A percentile compares a stretch with the other conserved stretches of the same genome.
phyloP scores from a whole-genome alignment of 92 coral and sea anemone species.

The Parazoanthus swiftii region DNA sequence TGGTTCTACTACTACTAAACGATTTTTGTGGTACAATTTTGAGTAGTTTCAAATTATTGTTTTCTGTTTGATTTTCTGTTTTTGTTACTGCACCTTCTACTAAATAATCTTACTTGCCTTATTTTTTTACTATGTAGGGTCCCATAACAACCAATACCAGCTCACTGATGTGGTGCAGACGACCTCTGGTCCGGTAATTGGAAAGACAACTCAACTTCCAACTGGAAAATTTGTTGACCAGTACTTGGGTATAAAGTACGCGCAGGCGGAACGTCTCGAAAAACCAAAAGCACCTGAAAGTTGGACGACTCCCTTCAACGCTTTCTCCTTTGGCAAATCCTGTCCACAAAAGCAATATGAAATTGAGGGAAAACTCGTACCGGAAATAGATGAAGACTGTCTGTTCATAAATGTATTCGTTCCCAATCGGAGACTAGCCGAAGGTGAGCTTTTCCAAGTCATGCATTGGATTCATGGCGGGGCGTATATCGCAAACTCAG shows the following conservation, averaged over 20 bases:
- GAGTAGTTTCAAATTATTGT: no score
- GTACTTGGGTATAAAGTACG: slow-evolving; percentile 17
- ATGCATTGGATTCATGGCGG: slow-evolving; percentile 39
- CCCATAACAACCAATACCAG: no score
- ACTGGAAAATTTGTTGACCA: background rate
- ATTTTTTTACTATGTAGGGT: no score
- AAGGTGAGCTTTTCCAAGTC: background rate
- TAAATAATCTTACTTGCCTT: no score
- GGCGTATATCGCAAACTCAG: background rate
- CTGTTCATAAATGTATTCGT: slow-evolving; percentile 18
- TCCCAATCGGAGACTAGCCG: background rate
- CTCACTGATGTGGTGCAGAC: slow-evolving; percentile 5
- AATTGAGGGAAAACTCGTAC: background rate
- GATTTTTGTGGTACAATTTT: no score
- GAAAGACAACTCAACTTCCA: background rate
- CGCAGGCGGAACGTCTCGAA: slow-evolving; percentile 8
- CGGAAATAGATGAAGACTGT: slow-evolving; percentile 7
- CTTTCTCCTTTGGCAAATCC: background rate
- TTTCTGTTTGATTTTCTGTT: no score
- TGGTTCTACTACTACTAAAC: no score
- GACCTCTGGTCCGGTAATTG: slow-evolving; percentile 19
- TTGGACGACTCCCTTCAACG: background rate
- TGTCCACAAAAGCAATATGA: background rate
- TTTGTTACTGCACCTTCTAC: no score
- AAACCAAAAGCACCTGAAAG: background rate